A percentile compares a stretch with the other conserved stretches of the same genome.
Conservation (phyloP, 1,140 invertebrate species). For the Parapsyche elsis region DNA sequence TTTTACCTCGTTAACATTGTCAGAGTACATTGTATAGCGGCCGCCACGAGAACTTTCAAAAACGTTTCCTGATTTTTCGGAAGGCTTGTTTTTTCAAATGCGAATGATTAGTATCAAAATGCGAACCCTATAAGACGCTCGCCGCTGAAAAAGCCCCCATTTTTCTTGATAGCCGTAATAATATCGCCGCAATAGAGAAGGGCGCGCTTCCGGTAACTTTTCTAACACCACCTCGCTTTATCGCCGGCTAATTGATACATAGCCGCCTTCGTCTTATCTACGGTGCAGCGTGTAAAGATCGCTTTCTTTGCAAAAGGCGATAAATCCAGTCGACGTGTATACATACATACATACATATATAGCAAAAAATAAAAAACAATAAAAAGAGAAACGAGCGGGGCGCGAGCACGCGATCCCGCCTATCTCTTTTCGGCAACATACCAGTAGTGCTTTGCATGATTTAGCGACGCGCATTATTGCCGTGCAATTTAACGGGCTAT, state of each 20-base stretch:
- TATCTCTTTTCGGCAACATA: not conserved
- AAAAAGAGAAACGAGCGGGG: not conserved
- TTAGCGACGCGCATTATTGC: conserved; percentile 43
- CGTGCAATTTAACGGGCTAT: conserved; percentile 45
- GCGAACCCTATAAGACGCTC: not conserved
- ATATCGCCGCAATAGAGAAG: not conserved
- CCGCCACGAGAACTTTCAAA: too few species aligned
- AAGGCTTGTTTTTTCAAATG: too few species aligned
- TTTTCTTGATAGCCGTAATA: not conserved
- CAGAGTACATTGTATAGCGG: too few species aligned
- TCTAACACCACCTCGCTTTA: not conserved
- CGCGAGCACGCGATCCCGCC: conserved; percentile 23
- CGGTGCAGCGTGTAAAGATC: not conserved
- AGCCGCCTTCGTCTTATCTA: not conserved
- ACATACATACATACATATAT: not conserved
- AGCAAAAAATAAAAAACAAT: not conserved
- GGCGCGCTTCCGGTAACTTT: not conserved
- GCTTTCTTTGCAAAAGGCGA: not conserved
- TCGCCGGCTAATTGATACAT: conserved; percentile 6
- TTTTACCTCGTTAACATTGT: too few species aligned
- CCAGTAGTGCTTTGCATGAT: conserved; percentile 41
- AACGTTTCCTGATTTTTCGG: too few species aligned
- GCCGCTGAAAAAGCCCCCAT: not conserved
- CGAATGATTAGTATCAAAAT: not conserved
- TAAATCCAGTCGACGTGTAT: not conserved